Base-by-base conservation (phyloP, 2,888 invertebrate species). In the Unio delphinus region DNA sequence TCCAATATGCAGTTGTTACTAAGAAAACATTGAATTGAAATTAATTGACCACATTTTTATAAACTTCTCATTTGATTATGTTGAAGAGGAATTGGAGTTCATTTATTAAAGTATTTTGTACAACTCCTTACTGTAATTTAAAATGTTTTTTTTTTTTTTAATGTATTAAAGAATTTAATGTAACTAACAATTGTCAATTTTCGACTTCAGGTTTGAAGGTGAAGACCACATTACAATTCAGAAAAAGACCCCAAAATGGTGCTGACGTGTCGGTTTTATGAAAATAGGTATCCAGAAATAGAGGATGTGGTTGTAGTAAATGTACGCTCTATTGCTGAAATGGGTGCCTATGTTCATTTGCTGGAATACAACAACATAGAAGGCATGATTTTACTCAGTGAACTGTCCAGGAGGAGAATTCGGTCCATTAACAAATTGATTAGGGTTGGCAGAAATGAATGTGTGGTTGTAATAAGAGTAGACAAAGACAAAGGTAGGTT, bases 261-360 rank as follows among this genome's bases (percentile, higher is more conserved):
- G 68, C 71, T 89, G 45, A 80, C 86, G n/a, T 89, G 89, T 83
- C 93, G 99, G 89, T 99, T 96, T 93, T 99, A 99, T 90, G 95
- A 95, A 89, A 96, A 98, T 91, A 96, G 95, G 88, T 99, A 97
- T 91, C 99, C 99, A 1, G 99, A 99, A 90, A 94, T 98, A 73
- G 99, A 99, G 87, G 99, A 99, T 94, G 98, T 99, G 64, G 99
- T 99, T 63, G 98, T 99, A 98, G 99, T 98, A 45, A 99, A 98
- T 89, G 99, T 99, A 4, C 93, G 97, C 61, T 90, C 97, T 78
- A 99, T 99, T 87, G 99, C 98, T 26, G 99, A 99, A 92, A 99
- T 99, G 99, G 99, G 99, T 73, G 99, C 99, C 3, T 99, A 99
- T 90, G 99, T 99, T 23, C 96, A 97, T 90, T 92, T 99, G 74